Base-by-base conservation (phyloP, 2,113 vertebrate species). In the Hylia prasina region DNA sequence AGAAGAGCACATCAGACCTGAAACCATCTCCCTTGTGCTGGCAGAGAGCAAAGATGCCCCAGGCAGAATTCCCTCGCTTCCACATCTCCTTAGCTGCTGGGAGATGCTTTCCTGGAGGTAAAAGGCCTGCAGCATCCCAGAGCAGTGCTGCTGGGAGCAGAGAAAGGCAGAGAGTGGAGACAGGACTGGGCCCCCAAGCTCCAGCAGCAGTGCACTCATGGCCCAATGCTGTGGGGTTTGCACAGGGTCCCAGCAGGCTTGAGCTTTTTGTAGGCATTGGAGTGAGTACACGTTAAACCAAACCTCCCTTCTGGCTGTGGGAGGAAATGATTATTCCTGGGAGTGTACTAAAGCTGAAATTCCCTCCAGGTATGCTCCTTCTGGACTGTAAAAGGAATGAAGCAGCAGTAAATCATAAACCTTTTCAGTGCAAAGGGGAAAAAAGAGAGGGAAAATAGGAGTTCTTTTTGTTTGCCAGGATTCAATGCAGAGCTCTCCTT, bases 21-120 rank as follows among this genome's bases (percentile, higher is more conserved):
- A 61, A 87, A 64, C 1, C 0, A 30, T 60, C 58, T 72, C 45
- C 6, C 8, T 64, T 69, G 9, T 0, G 0, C 66, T 76, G 48
- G 56, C 40, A 54, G 40, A 77, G 58, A 76, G 68, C 31, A 73
- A 69, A 69, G 72, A 27, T 33, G 31, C 56, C 25, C 11, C 56
- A 50, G 64, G 56, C 2, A 8, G 69, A 69, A 70, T 66, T 89
- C 44, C 13, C 4, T 70, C 42, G 33, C 40, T 77, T 91, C 33
- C 17, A 7, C 0, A 0, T n/a, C 54, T 61, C 25, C 35, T 81
- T 42, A 15, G 27, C 44, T 79, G 42, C 57, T 82, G 92, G 69
- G 78, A 77, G 54, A 45, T 39, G 42, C 22, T 77, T 89, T 35
- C 23, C 54, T 13, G 27, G 71, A 44, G 30, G 11, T 39, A 12